These are phyloP conservation scores for Linurgus olivaceus DNA, from an alignment of 2,797 vertebrate genomes.

Conservation along the genomic window DNA sequence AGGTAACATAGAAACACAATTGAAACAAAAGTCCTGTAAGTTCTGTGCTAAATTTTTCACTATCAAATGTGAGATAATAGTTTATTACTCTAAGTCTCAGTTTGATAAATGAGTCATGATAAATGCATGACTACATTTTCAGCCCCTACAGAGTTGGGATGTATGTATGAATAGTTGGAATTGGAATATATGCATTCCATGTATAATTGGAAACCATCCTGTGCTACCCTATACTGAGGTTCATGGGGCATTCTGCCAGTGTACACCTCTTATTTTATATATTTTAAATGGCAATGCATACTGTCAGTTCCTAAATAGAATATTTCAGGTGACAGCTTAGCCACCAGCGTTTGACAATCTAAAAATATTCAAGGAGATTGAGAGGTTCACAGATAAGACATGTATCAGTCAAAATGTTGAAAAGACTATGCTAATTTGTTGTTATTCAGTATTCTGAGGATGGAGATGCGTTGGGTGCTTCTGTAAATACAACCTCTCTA, in stretches of 20 bases:
- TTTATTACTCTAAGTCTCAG: not conserved
- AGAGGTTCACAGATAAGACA: not conserved
- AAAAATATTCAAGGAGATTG: not conserved
- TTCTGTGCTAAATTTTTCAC: not conserved
- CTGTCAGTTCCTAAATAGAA: not conserved
- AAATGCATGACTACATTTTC: not conserved
- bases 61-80: not conserved
- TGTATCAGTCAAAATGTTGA: not conserved
- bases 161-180: not conserved
- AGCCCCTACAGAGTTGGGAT: not conserved
- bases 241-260: not conserved
- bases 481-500: not conserved
- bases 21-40: not conserved
- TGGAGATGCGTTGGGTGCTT: not conserved
- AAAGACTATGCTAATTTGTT: not conserved
- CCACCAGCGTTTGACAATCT: not conserved
- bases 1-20: not conserved
- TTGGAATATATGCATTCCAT: not conserved
- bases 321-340: not conserved
- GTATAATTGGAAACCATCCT: not conserved
- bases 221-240: not conserved
- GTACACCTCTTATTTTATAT: not conserved
- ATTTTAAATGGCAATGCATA: not conserved
- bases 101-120: not conserved
- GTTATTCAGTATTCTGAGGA: not conserved